phyloP scores from a whole-genome alignment of 1,140 invertebrate genomes.

The Ips nitidus region DNA sequence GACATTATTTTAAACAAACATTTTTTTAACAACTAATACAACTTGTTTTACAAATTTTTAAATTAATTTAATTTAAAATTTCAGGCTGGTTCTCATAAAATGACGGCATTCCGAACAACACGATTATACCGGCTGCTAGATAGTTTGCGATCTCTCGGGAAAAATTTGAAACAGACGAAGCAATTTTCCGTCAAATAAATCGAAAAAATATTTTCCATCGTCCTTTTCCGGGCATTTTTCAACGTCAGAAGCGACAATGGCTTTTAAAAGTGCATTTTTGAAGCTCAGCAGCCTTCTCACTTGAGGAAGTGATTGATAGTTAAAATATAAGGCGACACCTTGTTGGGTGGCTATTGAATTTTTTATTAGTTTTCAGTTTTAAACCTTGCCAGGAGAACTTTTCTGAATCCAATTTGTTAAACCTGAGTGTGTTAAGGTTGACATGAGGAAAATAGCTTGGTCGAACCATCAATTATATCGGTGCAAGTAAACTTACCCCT shows the following conservation, averaged over 20 bases:
- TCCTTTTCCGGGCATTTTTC: conserved; percentile 21
- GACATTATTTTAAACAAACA: too few relatives aligned
- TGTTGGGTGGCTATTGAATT: conserved; percentile 19
- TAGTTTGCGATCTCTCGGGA: too few relatives aligned
- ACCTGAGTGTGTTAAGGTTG: conserved; percentile 11
- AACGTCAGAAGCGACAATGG: conserved; percentile 21
- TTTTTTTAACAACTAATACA: too few relatives aligned
- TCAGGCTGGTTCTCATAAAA: too few relatives aligned
- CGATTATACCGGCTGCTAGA: too few relatives aligned
- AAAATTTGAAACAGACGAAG: not conserved
- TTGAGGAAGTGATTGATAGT: conserved; percentile 22
- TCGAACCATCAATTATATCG: conserved; percentile 10
- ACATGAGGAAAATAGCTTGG: conserved; percentile 5
- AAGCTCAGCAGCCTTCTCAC: conserved; percentile 19
- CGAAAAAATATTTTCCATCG: conserved; percentile 8
- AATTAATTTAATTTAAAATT: too few relatives aligned
- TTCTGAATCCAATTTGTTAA: conserved; percentile 15
- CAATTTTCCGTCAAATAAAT: conserved; percentile 19
- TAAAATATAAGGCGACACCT: conserved; percentile 27
- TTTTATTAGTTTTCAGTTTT: conserved; percentile 21
- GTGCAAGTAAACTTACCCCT: not conserved
- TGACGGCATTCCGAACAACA: too few relatives aligned
- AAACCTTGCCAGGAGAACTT: conserved; percentile 9
- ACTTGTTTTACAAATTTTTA: too few relatives aligned
- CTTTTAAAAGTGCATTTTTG: conserved; percentile 27